A percentile compares a stretch with the other conserved stretches of the same genome.
Conservation (phyloP, 2,797 vertebrate species). For the Clarias pachynema region DNA sequence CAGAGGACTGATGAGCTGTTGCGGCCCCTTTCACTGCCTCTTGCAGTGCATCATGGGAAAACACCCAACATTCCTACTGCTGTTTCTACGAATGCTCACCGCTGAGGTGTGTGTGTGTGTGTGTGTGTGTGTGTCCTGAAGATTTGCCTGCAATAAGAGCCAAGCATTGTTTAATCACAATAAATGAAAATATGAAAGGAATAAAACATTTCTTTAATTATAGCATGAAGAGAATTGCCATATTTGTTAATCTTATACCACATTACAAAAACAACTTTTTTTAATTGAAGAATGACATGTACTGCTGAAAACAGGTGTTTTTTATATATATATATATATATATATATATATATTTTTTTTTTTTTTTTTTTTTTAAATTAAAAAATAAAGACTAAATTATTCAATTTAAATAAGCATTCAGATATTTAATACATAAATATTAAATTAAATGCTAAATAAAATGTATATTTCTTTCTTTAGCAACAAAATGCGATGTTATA, state of each 20-base stretch:
- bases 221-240: neutral
- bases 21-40: constrained; percentile 36
- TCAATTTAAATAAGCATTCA: too few relatives aligned
- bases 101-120: constrained; percentile 29
- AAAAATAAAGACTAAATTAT: too few relatives aligned
- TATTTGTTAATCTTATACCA: neutral
- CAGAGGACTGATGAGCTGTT: constrained; percentile 45
- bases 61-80: constrained; percentile 28
- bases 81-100: constrained; percentile 35
- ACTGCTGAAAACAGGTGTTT: neutral
- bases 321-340: too few relatives aligned
- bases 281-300: neutral
- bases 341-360: too few relatives aligned
- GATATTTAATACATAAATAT: neutral
- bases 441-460: neutral
- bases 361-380: too few relatives aligned
- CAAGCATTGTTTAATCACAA: neutral
- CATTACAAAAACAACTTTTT: neutral
- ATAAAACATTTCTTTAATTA: neutral
- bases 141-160: neutral
- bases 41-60: constrained; percentile 44
- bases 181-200: neutral
- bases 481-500: neutral
- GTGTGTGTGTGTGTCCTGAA: neutral
- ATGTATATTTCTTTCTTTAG: neutral